Conservation (phyloP, 2,113 vertebrate species). For the Drymodes brunneopygia region DNA sequence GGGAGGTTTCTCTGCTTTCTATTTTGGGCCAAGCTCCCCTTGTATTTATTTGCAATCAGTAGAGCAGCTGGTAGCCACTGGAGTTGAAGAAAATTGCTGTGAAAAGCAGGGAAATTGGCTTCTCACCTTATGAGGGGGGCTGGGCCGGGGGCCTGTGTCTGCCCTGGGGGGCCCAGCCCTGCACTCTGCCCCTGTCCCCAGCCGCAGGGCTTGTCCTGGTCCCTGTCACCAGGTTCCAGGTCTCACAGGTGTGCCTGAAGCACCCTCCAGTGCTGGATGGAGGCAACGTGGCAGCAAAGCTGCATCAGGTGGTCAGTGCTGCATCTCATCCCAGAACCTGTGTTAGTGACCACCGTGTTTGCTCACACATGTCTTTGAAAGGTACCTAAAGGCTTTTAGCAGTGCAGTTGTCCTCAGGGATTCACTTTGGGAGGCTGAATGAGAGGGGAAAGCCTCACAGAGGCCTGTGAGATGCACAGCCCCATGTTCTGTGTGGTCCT, state of each 20-base stretch:
- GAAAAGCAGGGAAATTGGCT: constrained; percentile 13
- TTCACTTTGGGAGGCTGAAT: background rate
- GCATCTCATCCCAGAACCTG: fast-evolving
- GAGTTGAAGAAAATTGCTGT: constrained; percentile 4
- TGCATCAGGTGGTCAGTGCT: background rate
- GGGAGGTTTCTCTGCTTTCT: constrained; percentile 30
- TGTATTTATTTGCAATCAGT: constrained; percentile 38
- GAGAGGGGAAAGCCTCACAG: background rate
- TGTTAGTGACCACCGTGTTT: background rate
- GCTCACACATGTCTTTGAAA: fast-evolving
- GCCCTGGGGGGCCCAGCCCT: background rate
- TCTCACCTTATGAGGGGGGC: background rate
- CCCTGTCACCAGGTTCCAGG: background rate
- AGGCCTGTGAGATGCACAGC: background rate
- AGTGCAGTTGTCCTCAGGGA: background rate
- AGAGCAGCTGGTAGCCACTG: background rate
- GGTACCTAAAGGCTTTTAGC: background rate
- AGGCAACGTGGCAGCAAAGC: fast-evolving
- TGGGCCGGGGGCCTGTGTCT: background rate
- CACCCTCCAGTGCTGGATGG: fast-evolving
- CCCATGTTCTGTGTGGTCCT: fast-evolving
- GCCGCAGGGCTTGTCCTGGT: background rate
- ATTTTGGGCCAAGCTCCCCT: constrained; percentile 3
- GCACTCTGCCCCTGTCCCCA: background rate
- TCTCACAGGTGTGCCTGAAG: background rate